Evolutionary conservation across 2,797 vertebrate species (phyloP).

Genomic region (Epinephelus malabaricus): DNA sequence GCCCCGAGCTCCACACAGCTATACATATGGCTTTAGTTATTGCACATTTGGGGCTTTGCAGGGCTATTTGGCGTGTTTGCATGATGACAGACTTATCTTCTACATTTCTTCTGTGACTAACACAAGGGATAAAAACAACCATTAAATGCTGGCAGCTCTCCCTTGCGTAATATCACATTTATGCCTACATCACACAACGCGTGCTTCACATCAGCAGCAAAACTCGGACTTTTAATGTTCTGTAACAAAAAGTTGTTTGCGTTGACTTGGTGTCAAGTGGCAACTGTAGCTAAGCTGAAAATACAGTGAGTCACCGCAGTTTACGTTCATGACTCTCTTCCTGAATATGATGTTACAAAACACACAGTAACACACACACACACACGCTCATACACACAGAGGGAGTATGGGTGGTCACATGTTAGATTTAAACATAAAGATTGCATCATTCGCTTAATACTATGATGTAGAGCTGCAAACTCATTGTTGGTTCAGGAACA

Average conservation of each 20-base stretch:
- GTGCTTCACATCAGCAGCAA: slow-evolving; percentile 7
- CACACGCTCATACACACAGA: neutral
- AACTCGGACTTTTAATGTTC: neutral
- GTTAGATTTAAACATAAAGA: neutral
- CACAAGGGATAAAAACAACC: slow-evolving; percentile 57
- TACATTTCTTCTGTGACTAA: slow-evolving; percentile 68
- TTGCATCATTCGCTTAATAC: neutral
- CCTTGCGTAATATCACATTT: slow-evolving; percentile 40
- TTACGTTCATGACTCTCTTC: neutral
- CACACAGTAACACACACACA: slow-evolving; percentile 1
- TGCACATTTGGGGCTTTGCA: slow-evolving; percentile 56
- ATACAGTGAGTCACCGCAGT: slow-evolving; percentile 37
- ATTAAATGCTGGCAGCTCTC: slow-evolving; percentile 46
- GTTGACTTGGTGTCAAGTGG: slow-evolving; percentile 26
- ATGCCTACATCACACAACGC: slow-evolving; percentile 22
- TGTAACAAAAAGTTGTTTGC: slow-evolving; percentile 13
- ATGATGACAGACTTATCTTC: slow-evolving; percentile 71
- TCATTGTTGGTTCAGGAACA: neutral
- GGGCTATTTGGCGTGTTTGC: slow-evolving; percentile 63
- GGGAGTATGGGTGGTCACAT: neutral
- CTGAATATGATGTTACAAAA: slow-evolving; percentile 28
- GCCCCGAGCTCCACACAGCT: slow-evolving; percentile 21
- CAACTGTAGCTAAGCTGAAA: slow-evolving; percentile 37
- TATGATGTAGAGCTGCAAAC: neutral
- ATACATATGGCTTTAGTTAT: slow-evolving; percentile 75